A percentile compares a stretch with the other conserved stretches of the same genome.
phyloP scores from a whole-genome alignment of 2,797 vertebrate species.

The Gastrophryne carolinensis region DNA sequence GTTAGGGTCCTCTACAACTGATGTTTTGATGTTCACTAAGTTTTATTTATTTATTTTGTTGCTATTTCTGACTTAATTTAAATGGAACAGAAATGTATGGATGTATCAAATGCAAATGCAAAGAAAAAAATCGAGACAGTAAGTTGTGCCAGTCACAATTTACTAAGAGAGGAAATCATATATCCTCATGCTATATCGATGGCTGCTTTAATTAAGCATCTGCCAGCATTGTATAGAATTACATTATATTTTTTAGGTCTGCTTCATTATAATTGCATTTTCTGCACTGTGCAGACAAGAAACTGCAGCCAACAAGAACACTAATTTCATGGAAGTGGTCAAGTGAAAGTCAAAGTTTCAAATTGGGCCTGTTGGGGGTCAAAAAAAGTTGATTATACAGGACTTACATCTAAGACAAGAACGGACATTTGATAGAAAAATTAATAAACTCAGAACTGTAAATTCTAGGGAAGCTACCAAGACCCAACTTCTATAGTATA shows the following conservation, averaged over 20 bases:
- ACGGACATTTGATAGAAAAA: too few relatives aligned
- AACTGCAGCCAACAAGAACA: constrained; percentile 6
- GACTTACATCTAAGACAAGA: too few relatives aligned
- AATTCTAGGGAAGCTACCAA: too few relatives aligned
- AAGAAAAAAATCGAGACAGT: constrained; percentile 60
- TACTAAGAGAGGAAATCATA: constrained; percentile 54
- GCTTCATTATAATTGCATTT: constrained; percentile 48
- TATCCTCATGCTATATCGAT: constrained; percentile 57
- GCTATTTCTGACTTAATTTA: constrained; percentile 63
- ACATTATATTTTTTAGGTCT: constrained; percentile 60
- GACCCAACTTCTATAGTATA: too few relatives aligned
- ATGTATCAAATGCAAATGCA: constrained; percentile 59
- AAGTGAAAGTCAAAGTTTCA: too few relatives aligned
- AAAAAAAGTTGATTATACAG: too few relatives aligned
- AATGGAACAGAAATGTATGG: constrained; percentile 66
- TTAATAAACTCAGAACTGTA: too few relatives aligned
- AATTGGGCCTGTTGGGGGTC: too few relatives aligned
- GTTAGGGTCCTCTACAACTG: too few relatives aligned
- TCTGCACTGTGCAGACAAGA: constrained; percentile 27
- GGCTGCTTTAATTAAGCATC: constrained; percentile 63
- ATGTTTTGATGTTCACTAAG: too few relatives aligned
- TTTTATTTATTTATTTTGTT: too few relatives aligned
- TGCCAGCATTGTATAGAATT: constrained; percentile 63
- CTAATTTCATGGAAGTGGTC: constrained; percentile 23
- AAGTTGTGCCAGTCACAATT: constrained; percentile 60